A percentile compares a stretch with the other conserved stretches of the same genome.
These are phyloP conservation scores for Rhodeus uyekii DNA, from an alignment of 2,797 vertebrate species.

Conservation along the genomic window DNA sequence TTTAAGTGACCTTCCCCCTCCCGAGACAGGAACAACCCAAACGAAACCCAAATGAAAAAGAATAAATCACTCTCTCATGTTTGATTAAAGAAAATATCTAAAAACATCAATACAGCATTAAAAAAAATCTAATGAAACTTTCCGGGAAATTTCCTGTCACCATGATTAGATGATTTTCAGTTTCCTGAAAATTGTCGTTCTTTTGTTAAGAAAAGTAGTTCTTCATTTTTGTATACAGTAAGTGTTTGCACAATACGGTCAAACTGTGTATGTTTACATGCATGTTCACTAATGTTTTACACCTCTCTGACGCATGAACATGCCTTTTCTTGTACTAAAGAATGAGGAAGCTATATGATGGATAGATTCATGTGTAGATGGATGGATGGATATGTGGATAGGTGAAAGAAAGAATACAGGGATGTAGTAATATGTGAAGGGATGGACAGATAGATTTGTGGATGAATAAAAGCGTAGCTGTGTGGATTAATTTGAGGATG, in stretches of 20 bases:
- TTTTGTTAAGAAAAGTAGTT: not conserved
- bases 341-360: too few relatives aligned
- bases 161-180: not conserved
- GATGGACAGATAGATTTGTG: too few relatives aligned
- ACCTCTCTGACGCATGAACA: not conserved
- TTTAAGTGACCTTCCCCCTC: not conserved
- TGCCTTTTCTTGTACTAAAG: not conserved
- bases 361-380: not conserved
- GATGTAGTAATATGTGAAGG: too few relatives aligned
- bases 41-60: accelerated
- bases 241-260: not conserved
- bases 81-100: not conserved
- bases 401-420: too few relatives aligned
- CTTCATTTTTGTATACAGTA: not conserved
- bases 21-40: not conserved
- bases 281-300: not conserved
- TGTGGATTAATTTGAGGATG: too few relatives aligned
- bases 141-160: not conserved
- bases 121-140: not conserved
- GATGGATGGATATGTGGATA: not conserved
- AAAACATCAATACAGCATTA: not conserved
- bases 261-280: not conserved
- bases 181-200: not conserved
- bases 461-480: too few relatives aligned
- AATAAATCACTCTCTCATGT: not conserved